These are phyloP conservation scores for Argynnis bischoffii DNA, from an alignment of 2,888 invertebrate species.

Conservation along the genomic window DNA sequence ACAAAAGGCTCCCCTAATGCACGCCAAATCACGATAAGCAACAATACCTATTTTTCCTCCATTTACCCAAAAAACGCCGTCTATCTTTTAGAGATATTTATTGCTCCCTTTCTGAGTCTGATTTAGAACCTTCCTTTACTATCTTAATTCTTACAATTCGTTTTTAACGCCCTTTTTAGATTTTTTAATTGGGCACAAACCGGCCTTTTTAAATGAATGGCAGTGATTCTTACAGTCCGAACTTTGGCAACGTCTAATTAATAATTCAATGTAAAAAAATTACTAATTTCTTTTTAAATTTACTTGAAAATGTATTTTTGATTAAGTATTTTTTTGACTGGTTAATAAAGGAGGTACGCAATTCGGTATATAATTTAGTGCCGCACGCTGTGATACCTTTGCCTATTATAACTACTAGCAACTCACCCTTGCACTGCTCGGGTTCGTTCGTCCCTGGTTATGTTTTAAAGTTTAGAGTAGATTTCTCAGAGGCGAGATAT, in stretches of 20 bases:
- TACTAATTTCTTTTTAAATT: not conserved
- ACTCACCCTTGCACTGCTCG: too few relatives aligned
- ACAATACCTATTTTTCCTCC: constrained; percentile 70
- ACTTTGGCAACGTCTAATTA: constrained; percentile 1
- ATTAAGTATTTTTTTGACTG: too few relatives aligned
- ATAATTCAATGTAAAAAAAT: not conserved
- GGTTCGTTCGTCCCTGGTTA: too few relatives aligned
- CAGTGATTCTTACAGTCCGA: not conserved
- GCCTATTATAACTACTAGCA: too few relatives aligned
- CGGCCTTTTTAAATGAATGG: constrained; percentile 1
- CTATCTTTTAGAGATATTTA: constrained; percentile 70
- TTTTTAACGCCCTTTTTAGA: constrained; percentile 44
- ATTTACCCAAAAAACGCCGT: constrained; percentile 59
- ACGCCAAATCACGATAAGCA: constrained; percentile 52
- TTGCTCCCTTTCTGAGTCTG: constrained; percentile 70
- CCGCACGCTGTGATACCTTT: too few relatives aligned
- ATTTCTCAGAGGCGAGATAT: too few relatives aligned
- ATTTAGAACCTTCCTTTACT: constrained; percentile 61
- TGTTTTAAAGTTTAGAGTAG: too few relatives aligned
- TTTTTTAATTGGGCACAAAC: constrained; percentile 27
- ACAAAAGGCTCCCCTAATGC: constrained; percentile 4
- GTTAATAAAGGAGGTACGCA: too few relatives aligned
- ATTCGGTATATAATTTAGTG: too few relatives aligned
- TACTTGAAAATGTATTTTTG: too few relatives aligned
- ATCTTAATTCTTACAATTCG: constrained; percentile 75